Evolutionary conservation across 2,113 vertebrate genomes (phyloP).

Genomic region (Vidua chalybeata): DNA sequence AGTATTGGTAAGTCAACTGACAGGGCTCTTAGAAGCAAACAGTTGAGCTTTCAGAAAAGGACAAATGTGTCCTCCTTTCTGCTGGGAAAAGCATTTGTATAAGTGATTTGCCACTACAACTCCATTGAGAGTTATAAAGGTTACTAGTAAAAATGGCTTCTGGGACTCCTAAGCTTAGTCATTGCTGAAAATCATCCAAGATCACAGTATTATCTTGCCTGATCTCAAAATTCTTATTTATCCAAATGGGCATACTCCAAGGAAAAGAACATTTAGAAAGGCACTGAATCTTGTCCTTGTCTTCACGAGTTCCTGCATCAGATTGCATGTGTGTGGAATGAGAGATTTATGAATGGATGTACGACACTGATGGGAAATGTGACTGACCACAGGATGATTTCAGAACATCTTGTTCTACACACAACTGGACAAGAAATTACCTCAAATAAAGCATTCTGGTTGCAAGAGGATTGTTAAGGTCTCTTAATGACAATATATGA

Average conservation of each 20-base stretch:
- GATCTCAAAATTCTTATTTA: neutral
- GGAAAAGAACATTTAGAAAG: neutral
- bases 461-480: neutral
- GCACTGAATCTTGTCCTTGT: neutral
- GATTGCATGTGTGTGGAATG: neutral
- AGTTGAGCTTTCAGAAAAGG: neutral
- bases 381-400: neutral
- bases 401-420: neutral
- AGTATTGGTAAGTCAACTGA: neutral
- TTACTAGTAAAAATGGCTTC: constrained; percentile 1
- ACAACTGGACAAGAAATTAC: neutral
- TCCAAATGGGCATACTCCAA: neutral
- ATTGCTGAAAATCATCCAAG: neutral
- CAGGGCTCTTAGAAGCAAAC: neutral
- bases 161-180: constrained; percentile 20
- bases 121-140: constrained; percentile 6
- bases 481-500: neutral
- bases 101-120: neutral
- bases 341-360: neutral
- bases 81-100: neutral
- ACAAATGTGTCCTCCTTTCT: neutral
- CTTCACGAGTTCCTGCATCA: neutral
- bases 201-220: neutral
- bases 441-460: neutral
- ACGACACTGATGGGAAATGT: neutral